Percentiles rank a stretch among this genome's conserved stretches.
Conservation (phyloP, 2,113 vertebrate species). For the Fulmarus glacialis region DNA sequence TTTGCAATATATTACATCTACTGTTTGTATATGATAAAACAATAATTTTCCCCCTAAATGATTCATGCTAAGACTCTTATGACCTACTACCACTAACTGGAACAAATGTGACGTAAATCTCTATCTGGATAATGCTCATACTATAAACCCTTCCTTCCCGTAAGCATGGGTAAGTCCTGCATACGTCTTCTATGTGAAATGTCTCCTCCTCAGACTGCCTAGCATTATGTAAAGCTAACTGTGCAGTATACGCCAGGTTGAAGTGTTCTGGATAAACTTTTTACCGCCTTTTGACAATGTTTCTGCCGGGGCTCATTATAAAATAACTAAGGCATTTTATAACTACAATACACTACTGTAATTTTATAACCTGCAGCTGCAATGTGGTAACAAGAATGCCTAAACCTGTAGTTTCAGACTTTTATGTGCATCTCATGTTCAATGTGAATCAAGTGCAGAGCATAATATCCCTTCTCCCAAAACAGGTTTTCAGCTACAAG, state of each 20-base stretch:
- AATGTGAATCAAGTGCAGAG: background rate
- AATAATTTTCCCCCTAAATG: background rate
- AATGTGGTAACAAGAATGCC: background rate
- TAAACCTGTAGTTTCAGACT: background rate
- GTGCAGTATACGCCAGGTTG: background rate
- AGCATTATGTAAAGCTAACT: background rate
- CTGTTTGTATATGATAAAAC: background rate
- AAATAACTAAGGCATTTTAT: constrained; percentile 26
- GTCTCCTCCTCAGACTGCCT: background rate
- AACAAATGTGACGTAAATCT: constrained; percentile 45
- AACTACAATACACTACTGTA: constrained; percentile 21
- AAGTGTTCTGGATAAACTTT: constrained; percentile 38
- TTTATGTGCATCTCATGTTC: background rate
- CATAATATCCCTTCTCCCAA: background rate
- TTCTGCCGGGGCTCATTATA: constrained; percentile 37
- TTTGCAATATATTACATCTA: background rate
- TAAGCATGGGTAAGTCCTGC: background rate
- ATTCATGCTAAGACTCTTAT: constrained; percentile 14
- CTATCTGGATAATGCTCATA: background rate
- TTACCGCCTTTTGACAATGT: constrained; percentile 7
- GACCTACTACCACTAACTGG: background rate
- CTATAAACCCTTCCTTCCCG: background rate
- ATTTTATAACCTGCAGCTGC: constrained; percentile 49
- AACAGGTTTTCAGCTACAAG: background rate
- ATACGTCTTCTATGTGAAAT: background rate